Base-by-base conservation (phyloP, 2,888 invertebrate genomes). In the Galeruca laticollis region DNA sequence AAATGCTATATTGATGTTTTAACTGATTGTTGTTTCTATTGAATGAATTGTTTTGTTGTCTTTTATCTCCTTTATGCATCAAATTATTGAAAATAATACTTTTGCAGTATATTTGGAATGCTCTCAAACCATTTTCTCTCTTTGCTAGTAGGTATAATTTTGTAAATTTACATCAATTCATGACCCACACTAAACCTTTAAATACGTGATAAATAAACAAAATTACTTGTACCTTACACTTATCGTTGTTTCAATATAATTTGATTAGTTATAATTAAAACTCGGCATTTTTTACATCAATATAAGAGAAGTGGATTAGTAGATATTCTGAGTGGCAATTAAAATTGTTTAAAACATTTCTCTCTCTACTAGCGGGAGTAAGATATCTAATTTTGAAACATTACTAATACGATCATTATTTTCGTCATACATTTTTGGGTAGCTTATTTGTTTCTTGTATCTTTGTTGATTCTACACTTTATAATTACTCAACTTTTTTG, bases 1-100 rank as follows among this genome's bases (percentile, higher is more conserved):
- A 81, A 77, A 77, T 81, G 81, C 79, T 80, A 77, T 79, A 70
- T 74, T 79, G 77, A 75, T 77, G 78, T 76, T 60, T 77, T 71
- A 66, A 78, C 72, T 77, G 75, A 74, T 74, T 75, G 73, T 74
- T 73, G 65, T 75, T 74, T 72, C 72, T 75, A 66, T 77, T 75
- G 72, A 71, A 65, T 76, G 79, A 73, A 78, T 76, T 77, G 77
- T 78, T 78, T 75, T 78, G 73, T 78, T 78, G 74, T 80, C 75
- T 77, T 71, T 76, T 77, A 74, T 78, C 75, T 77, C 67, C 71
- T 78, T 78, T 78, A 73, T 80, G 80, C 80, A 80, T 79, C 76
- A 71, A 75, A 76, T 73, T 78, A 72, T 69, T 73, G 76, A 75
- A 70, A 73, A 76, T 81, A 78, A 66, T 59, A 59, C 51, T 33